Evolutionary conservation across 2,888 invertebrate genomes (phyloP), one percentile per base, ranked within the genome.

Genomic region (Hirtodrosophila alboralis): DNA sequence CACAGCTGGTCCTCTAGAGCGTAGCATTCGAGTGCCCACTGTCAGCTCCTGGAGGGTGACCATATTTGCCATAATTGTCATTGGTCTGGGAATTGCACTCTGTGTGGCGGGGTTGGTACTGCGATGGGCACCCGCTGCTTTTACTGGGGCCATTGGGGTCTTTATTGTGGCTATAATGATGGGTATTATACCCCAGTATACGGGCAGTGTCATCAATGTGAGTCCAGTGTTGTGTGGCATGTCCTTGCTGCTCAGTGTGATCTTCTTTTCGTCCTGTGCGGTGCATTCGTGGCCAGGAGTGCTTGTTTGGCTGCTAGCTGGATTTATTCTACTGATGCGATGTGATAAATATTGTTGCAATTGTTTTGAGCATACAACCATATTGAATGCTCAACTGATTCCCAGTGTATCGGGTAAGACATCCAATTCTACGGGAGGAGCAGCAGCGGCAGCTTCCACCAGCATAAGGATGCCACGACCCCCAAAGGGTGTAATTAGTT

Each of bases 1-100:
- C 21, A 91, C 91, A 1, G 90, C 91, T 3, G 91, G 91, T 3
- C 90, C 90, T 1, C 76, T 90, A 79, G 90, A 91, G 62, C 88
- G 89, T 26, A 86, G 84, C 31, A 79, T 90, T 7, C 86, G 90
- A 21, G 84, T 91, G 53, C 91, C 91, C n/a, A 88, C 91, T 0
- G 56, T 89, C 0, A 81, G 86, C 27, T 89, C 91, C 0, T 91
- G 91, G 91, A 75, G 89, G 16, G 87, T 90, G 7, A 87, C 90
- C 3, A 88, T 90, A 10, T 87, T 90, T 18, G 87, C 89, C 1
- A 86, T 91, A 12, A 45, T 85, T 14, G 83, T 89, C 8, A 86
- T 90, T 5, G 78, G 81, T 3, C 47, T 88, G 54, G 89, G 90
- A 7, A 84, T 87, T 9, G 83, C 86, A 0, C 67, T 90, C 8